These are phyloP conservation scores for Zalophus californianus DNA, from an alignment of 2,797 vertebrate genomes.

Conservation along the genomic window DNA sequence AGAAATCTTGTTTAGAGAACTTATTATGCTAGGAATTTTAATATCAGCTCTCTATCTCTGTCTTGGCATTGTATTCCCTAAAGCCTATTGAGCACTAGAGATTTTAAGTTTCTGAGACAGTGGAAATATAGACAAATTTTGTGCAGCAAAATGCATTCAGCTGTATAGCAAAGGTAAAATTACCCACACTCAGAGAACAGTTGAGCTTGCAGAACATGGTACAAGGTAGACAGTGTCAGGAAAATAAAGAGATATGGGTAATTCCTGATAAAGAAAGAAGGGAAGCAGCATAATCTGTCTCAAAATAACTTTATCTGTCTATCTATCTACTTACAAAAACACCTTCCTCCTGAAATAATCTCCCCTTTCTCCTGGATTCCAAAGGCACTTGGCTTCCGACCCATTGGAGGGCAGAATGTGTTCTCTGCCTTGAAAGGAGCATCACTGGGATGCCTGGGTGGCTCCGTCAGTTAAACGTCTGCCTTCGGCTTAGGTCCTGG, in stretches of 20 bases:
- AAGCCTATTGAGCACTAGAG: background rate
- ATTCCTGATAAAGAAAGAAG: background rate
- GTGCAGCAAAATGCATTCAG: background rate
- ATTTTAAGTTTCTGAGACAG: background rate
- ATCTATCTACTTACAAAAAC: background rate
- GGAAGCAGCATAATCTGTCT: background rate
- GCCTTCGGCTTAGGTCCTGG: too few relatives aligned
- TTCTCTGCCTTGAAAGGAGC: background rate
- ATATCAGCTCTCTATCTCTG: background rate
- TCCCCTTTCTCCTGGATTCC: background rate
- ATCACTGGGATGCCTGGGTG: background rate
- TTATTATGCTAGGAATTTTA: background rate
- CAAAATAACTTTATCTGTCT: background rate
- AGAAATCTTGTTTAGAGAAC: background rate
- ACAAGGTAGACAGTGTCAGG: background rate
- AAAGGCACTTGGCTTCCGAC: background rate
- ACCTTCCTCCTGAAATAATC: background rate
- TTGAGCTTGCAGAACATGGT: background rate
- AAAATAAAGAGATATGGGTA: background rate
- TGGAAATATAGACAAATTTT: slow-evolving; percentile 5
- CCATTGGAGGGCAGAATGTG: background rate
- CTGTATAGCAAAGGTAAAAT: background rate
- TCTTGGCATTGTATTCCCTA: background rate
- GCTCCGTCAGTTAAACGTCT: too few relatives aligned
- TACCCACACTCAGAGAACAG: background rate